phyloP scores from a whole-genome alignment of 2,113 vertebrate species.

The Octodon degus region DNA sequence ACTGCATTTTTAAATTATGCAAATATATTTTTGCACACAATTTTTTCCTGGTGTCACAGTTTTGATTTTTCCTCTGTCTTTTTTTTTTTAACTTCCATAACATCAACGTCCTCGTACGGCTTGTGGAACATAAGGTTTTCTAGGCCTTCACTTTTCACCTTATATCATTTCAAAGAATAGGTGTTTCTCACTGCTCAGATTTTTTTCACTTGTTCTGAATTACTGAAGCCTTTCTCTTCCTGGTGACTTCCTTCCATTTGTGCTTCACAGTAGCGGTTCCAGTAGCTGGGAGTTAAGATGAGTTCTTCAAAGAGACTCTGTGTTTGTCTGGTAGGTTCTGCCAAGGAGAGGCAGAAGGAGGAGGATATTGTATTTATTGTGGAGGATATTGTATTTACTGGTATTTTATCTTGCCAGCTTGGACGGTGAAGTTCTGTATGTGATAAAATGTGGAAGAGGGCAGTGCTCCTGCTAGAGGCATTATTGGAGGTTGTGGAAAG shows the following conservation, averaged over 20 bases:
- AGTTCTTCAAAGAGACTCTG: neutral
- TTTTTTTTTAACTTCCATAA: neutral
- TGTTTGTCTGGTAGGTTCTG: neutral
- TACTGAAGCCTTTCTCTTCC: neutral
- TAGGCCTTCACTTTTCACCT: neutral
- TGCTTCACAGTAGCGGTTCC: neutral
- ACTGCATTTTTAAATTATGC: neutral
- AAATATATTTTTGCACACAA: neutral
- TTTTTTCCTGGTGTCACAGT: neutral
- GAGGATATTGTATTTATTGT: neutral
- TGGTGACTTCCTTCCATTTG: neutral
- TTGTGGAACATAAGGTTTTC: conserved; percentile 11
- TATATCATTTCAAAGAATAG: neutral
- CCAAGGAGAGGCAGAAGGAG: neutral
- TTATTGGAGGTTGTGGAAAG: neutral
- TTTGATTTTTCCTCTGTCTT: neutral
- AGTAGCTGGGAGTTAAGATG: neutral
- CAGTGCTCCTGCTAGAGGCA: neutral
- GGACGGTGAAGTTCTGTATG: neutral
- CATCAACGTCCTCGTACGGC: neutral
- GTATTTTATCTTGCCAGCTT: neutral
- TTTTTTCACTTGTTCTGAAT: neutral
- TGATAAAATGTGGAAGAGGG: neutral
- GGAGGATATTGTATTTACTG: neutral
- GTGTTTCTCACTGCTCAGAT: neutral